A percentile compares a stretch with the other conserved stretches of the same genome.
These are phyloP conservation scores for Dendrocincla tyrannina DNA, from an alignment of 2,797 vertebrate genomes.

Conservation along the genomic window DNA sequence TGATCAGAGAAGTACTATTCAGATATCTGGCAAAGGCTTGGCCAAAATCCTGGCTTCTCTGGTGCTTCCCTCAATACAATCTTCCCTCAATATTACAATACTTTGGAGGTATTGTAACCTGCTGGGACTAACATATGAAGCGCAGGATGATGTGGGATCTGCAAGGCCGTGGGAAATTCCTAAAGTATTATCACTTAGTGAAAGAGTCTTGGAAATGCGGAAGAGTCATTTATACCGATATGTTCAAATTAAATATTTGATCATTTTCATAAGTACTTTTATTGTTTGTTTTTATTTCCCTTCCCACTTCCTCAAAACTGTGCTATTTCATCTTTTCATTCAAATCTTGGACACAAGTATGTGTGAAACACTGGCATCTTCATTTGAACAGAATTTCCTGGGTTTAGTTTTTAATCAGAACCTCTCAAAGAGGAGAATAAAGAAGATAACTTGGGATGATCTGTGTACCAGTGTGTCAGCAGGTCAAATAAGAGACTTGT, in stretches of 20 bases:
- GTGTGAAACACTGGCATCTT: neutral
- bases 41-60: neutral
- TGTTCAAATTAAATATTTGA: neutral
- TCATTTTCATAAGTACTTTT: neutral
- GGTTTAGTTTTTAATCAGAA: neutral
- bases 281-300: neutral
- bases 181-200: neutral
- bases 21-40: neutral
- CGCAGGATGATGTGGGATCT: neutral
- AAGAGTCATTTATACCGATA: neutral
- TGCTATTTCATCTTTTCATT: neutral
- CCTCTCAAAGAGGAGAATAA: neutral
- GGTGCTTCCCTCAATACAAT: neutral
- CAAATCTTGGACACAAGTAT: neutral
- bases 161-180: neutral
- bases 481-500: neutral
- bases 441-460: neutral
- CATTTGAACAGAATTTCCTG: neutral
- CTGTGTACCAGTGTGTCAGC: neutral
- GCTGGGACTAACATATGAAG: neutral
- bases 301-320: neutral
- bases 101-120: neutral
- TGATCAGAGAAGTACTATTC: neutral
- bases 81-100: no score
- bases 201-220: neutral